phyloP scores from a whole-genome alignment of 2,113 vertebrate genomes.

The Oriolus oriolus region DNA sequence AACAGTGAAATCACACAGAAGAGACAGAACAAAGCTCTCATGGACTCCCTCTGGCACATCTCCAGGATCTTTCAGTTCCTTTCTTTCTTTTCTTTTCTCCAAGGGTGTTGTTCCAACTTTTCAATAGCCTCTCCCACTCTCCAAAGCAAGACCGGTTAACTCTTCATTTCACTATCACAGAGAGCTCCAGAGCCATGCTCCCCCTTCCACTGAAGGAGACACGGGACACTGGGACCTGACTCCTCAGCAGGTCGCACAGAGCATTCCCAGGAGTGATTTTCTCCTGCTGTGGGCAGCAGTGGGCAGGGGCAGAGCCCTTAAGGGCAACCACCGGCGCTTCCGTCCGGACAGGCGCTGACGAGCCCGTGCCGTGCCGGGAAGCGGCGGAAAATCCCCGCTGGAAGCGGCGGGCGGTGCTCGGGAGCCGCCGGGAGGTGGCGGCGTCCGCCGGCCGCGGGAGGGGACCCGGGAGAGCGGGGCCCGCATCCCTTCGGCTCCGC shows the following conservation, averaged over 20 bases:
- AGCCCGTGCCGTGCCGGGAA: not conserved
- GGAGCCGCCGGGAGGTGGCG: slow-evolving; percentile 39
- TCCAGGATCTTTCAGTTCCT: not conserved
- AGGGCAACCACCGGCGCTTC: not conserved
- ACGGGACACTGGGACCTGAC: not conserved
- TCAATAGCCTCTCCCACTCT: not conserved
- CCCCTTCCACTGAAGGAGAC: not conserved
- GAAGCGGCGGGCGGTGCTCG: not conserved
- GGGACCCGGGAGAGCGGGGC: not conserved
- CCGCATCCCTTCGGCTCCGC: not conserved
- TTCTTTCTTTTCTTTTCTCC: not conserved
- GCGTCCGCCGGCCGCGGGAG: not conserved
- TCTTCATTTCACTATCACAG: not conserved
- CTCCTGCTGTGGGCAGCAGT: not conserved
- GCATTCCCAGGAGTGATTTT: not conserved
- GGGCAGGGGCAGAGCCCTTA: not conserved
- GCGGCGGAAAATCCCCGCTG: not conserved
- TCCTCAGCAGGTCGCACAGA: not conserved
- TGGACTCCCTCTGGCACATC: not conserved
- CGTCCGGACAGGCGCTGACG: not conserved
- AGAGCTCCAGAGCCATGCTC: not conserved
- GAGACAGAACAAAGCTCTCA: not conserved
- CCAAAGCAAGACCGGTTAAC: not conserved
- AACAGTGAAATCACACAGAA: not conserved
- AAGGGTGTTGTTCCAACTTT: not conserved